Base-by-base conservation (phyloP, 2,888 invertebrate species). In the Ypsolopha sequella region DNA sequence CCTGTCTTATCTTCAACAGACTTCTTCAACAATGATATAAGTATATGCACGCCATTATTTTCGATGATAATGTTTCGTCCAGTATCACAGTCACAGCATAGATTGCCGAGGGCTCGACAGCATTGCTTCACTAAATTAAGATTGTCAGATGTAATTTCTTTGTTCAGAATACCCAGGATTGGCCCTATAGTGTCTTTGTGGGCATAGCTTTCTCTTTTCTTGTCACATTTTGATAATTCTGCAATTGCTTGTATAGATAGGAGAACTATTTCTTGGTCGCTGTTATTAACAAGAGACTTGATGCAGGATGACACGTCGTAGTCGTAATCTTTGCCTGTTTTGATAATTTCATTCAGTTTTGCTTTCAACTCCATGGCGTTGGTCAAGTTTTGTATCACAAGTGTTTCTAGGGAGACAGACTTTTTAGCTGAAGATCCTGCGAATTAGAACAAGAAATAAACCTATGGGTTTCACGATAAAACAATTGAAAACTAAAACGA, bases 21-120 rank as follows among this genome's bases (percentile, higher is more conserved):
- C 24, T 62, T 66, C 53, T 71, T 62, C 6, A 90, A 64, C 36
- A 89, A 58, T 13, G 75, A 74, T 52, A 80, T 64, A 7, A 90
- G 66, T 44, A 75, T 71, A 48, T 72, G 65, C 54, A 91, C 78
- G 1, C 91, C 91, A 52, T 88, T 74, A 46, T 59, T 60, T 10
- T 75, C 67, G 1, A 78, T 62, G 39, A 91, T 84, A 51, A 88
- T 70, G 54, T 87, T 87, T 56, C 91, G 85, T 13, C 90, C 89
- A 62, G 88, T 85, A 82, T 95, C 93, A 80, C 95, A 95, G 68
- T 96, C 93, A 72, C 93, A 96, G 71, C 95, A 95, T 66, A 97
- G 91, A 75, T 97, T 97, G 39, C 95, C 96, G 24, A 97, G 81
- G 3, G 95, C 94, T 63, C 96, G 88, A 60, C 94, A 93, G 41